Base-by-base conservation (phyloP, 2,113 vertebrate genomes). In the Apeltes quadracus region DNA sequence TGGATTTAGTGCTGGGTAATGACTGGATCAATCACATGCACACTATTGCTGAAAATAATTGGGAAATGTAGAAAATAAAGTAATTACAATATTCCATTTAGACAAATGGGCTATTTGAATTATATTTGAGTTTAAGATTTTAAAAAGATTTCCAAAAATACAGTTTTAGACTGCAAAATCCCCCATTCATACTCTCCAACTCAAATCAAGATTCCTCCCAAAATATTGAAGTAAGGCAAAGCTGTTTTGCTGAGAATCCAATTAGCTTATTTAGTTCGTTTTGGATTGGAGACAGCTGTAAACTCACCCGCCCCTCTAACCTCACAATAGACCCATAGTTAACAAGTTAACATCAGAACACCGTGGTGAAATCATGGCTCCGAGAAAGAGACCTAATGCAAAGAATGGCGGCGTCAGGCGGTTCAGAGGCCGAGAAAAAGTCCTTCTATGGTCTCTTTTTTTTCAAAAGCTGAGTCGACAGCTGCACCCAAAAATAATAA, bases 1-100 rank as follows among this genome's bases (percentile, higher is more conserved):
- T 61, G 38, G 61, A 36, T 67, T 68, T 75, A 46, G 12, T 61
- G 27, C 25, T 55, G 12, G 22, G 16, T 69, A 48, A 76, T 62
- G 29, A 55, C 48, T 27, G 29, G 39, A 46, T 55, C 48, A 54
- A 48, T 46, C n/a, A 57, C 20, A 56, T 41, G 23, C 32, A 50
- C 34, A 29, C 23, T 41, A 50, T 62, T 48, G 34, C 27, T 46
- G 22, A 36, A 36, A 65, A 59, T 58, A 51, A 65, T 51, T 71
- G 61, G 34, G 63, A 34, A 56, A 63, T 41, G 38, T 54, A 54
- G 36, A 27, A 43, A 53, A 54, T 44, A 12, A 73, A 51, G 44
- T 32, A 59, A 58, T 41, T 58, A 1, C 32, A 50, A 29, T 66
- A 23, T 23, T 54, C 25, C 38, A 32, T 22, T 16, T 43, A 29